Evolutionary conservation across 2,888 invertebrate species (phyloP), one percentile per base, ranked within the genome.

Genomic region (Pristionchus maxplancki): DNA sequence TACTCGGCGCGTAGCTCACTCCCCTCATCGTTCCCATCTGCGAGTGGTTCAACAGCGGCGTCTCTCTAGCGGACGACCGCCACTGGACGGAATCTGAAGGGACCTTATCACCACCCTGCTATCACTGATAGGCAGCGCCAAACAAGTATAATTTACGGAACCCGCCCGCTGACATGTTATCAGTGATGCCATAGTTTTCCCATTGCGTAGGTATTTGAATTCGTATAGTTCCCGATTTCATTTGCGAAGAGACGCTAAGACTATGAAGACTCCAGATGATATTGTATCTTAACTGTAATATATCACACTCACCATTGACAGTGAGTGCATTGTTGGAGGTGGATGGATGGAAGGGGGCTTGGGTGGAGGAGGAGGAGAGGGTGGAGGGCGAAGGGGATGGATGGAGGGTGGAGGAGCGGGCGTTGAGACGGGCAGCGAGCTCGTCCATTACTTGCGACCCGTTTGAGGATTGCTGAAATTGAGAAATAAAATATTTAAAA

Each of bases 301-400:
- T n/a, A n/a, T n/a, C n/a, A n/a, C n/a, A n/a, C 78, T 78, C 48
- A 78, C 78, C 78, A 78, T 78, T 78, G 15, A 40, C 48, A 44
- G 71, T 24, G 34, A 71, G 71, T 37, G 17, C 88, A 31, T 64
- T n/a, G n/a, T n/a, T 88, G 40, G 71, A 24, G 48, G 89, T 89
- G 24, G 86, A 83, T 17, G 89, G 64, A 50, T 87, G 82, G 48
- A 90, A 88, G 44, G 89, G 81, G n/a, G 89, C 85, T 88, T 88
- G 53, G 87, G 31, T 83, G 48, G 89, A 84, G 87, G 87, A 58
- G 28, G 48, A 37, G 15, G 84, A 67, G 31, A 67, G 15, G n/a
- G 58, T 40, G 48, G 89, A 83, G 78, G 88, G 71, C n/a, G 90
- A 87, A 82, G 86, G 53, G 40, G 28, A 34, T 2, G 84, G 67